phyloP scores from a whole-genome alignment of 2,797 vertebrate species.

The Benthosema pterotum region DNA sequence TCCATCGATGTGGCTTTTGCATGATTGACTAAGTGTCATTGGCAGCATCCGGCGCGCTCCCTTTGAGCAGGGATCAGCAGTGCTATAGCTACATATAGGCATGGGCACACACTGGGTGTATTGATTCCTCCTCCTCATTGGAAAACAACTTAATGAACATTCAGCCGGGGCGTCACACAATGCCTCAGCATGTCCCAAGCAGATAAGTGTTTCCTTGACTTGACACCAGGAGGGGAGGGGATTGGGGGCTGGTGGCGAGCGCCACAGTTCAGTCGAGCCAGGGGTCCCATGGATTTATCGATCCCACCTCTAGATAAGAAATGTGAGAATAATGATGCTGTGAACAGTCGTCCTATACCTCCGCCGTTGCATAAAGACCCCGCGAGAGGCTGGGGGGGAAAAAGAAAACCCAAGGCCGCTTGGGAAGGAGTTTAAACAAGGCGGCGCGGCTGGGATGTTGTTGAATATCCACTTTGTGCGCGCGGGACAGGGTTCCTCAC shows the following conservation, averaged over 20 bases:
- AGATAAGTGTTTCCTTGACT: slow-evolving; percentile 76
- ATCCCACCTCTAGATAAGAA: slow-evolving; percentile 72
- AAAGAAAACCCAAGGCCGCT: slow-evolving; percentile 17
- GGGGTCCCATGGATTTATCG: slow-evolving; percentile 80
- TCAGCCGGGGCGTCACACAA: slow-evolving; percentile 69
- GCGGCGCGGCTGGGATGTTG: slow-evolving; percentile 22
- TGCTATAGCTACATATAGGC: slow-evolving; percentile 37
- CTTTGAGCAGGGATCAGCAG: slow-evolving; percentile 45
- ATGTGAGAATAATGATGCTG: slow-evolving; percentile 74
- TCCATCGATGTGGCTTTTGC: neutral
- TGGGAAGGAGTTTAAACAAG: slow-evolving; percentile 21
- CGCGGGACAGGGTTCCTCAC: too few relatives aligned
- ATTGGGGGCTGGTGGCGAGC: slow-evolving; percentile 50
- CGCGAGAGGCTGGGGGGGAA: slow-evolving; percentile 29
- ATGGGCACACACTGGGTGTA: slow-evolving; percentile 53
- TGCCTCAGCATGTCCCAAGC: slow-evolving; percentile 69
- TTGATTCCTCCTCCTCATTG: slow-evolving; percentile 72
- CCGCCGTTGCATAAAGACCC: slow-evolving; percentile 35
- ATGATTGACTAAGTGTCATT: slow-evolving; percentile 61
- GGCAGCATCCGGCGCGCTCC: slow-evolving; percentile 45
- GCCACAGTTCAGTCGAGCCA: slow-evolving; percentile 62
- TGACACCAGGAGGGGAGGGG: slow-evolving; percentile 44
- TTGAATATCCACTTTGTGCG: slow-evolving; percentile 59
- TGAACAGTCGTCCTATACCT: slow-evolving; percentile 57
- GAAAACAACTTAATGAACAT: slow-evolving; percentile 84